These are phyloP conservation scores for Bilobella aurantiaca DNA, from an alignment of 1,140 invertebrate genomes.

Conservation along the genomic window DNA sequence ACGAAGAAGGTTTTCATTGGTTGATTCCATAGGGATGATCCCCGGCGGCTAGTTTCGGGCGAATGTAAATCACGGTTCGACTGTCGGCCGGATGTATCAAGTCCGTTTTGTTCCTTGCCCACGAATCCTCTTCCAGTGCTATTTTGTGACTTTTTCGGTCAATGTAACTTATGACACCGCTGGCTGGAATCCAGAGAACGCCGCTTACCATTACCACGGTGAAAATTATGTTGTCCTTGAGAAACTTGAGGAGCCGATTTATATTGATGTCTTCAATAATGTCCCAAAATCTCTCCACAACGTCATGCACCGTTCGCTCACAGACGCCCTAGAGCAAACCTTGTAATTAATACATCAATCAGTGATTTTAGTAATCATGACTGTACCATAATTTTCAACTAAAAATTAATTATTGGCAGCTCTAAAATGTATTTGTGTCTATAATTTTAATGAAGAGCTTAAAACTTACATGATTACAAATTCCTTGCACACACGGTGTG, in stretches of 20 bases:
- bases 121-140: conserved; percentile 47
- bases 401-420: no score
- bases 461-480: conserved; percentile 71
- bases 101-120: conserved; percentile 48
- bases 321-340: conserved; percentile 63
- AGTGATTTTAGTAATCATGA: no score
- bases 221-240: conserved; percentile 80
- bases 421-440: no score
- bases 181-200: conserved; percentile 83
- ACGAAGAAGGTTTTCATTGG: conserved; percentile 16
- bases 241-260: conserved; percentile 74
- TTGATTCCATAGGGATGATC: conserved; percentile 33
- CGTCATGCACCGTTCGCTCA: conserved; percentile 87
- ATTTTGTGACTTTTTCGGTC: conserved; percentile 51
- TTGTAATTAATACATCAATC: no score
- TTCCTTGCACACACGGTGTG: conserved; percentile 89
- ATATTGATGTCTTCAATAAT: conserved; percentile 94
- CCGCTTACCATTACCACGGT: conserved; percentile 77
- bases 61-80: conserved; percentile 30
- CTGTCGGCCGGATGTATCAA: conserved; percentile 40
- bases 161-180: conserved; percentile 66
- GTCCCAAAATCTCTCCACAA: conserved; percentile 90
- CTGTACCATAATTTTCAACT: no score
- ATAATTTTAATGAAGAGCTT: no score
- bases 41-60: conserved; percentile 26